Evolutionary conservation across 2,113 vertebrate genomes (phyloP), one percentile per base, ranked within the genome.

Genomic region (Ramphastos sulfuratus): DNA sequence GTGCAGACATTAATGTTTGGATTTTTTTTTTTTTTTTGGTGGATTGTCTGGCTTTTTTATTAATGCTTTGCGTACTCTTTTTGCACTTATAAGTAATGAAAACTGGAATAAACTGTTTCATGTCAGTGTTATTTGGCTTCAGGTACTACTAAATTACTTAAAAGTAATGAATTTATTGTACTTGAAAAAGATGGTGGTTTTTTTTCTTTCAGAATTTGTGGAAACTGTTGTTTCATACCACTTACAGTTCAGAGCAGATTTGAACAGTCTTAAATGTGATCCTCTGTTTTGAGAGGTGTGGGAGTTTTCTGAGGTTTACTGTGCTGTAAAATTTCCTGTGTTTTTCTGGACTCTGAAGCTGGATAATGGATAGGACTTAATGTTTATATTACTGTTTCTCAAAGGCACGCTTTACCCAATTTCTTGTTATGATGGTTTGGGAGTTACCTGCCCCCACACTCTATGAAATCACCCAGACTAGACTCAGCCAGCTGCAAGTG

Each of bases 281-380:
- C 19, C 23, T 76, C 9, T 61, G 21, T 69, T 93, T 89, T 79
- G 66, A 76, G 63, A 78, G 19, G 9, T 42, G 28, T 60, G 17
- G 24, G 54, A 78, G 37, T 63, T 74, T 46, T 84, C 46, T 66
- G 35, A 16, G 27, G 35, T 93, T 85, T 80, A 27, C 6, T 78
- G 1, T 64, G 18, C 58, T 1, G 1, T 88, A 67, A 42, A 44
- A 42, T 70, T 66, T 86, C 10, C 5, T 65, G 5, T 0, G 1
- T 7, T 79, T 3, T 86, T 84, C 37, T 75, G 61, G 17, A 35
- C 30, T 76, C n/a, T 2, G 10, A 35, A 82, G 20, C 35, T 84
- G 6, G 30, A 2, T 64, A 84, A 48, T 28, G 60, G 23, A 31
- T 27, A 52, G 39, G 48, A 54, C 76, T 93, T 92, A 18, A 18